A percentile compares a stretch with the other conserved stretches of the same genome.
These are phyloP conservation scores for Corythucha ciliata DNA, from an alignment of 2,888 invertebrate genomes.

Conservation along the genomic window DNA sequence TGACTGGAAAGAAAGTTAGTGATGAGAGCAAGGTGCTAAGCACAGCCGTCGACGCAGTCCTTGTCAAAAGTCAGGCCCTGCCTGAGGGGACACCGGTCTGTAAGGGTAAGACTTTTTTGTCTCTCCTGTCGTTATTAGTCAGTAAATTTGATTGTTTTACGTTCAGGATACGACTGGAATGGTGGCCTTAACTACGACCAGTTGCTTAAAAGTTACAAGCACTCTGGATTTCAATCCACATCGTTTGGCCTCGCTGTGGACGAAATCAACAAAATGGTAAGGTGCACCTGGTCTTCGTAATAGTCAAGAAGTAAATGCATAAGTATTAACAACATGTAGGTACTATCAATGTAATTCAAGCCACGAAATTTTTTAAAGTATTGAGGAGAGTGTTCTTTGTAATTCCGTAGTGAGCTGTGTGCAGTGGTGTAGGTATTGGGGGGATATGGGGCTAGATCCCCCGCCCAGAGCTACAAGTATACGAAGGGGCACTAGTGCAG, in stretches of 20 bases:
- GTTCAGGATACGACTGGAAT: slow-evolving; percentile 87
- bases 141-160: neutral
- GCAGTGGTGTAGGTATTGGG: no score
- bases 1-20: no score
- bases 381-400: no score
- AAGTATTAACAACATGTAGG: no score
- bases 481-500: no score
- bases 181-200: slow-evolving; percentile 75
- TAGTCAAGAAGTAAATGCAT: no score
- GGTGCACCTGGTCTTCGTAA: no score
- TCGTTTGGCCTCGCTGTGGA: slow-evolving; percentile 83
- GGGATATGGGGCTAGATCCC: no score
- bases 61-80: slow-evolving; percentile 57
- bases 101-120: slow-evolving; percentile 40
- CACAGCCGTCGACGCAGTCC: slow-evolving; percentile 59
- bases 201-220: slow-evolving; percentile 66
- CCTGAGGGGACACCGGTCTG: slow-evolving; percentile 59
- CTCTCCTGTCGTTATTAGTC: neutral
- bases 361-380: no score
- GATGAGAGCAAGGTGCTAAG: slow-evolving; percentile 42
- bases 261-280: slow-evolving; percentile 85
- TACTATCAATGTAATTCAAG: no score
- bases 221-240: slow-evolving; percentile 95
- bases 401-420: no score
- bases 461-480: no score